These are phyloP conservation scores for Cyanistes caeruleus DNA, from an alignment of 2,113 vertebrate species.

Conservation along the genomic window DNA sequence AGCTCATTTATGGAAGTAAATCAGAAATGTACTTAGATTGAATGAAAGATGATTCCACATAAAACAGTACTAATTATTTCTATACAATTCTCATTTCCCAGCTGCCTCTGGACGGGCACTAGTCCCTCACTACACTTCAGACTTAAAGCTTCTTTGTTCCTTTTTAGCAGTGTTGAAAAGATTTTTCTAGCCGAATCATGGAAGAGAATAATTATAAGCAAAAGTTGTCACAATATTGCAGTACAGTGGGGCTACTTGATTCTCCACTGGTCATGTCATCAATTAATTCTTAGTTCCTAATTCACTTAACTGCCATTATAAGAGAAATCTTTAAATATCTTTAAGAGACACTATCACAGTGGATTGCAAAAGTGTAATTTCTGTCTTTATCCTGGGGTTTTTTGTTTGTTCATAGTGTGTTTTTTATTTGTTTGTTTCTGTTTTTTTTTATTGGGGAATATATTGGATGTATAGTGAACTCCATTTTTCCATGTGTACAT, in stretches of 20 bases:
- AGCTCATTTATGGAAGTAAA: neutral
- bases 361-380: neutral
- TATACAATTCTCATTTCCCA: neutral
- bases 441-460: neutral
- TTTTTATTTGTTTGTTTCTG: neutral
- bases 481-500: conserved; percentile 4
- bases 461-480: conserved; percentile 4
- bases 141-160: neutral
- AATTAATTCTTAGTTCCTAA: neutral
- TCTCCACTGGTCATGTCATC: neutral
- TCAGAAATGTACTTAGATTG: neutral
- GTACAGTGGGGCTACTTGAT: neutral
- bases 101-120: neutral
- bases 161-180: neutral
- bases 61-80: neutral
- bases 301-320: neutral
- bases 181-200: neutral
- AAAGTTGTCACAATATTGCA: neutral
- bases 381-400: neutral
- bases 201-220: neutral
- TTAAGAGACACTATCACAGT: neutral
- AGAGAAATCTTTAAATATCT: neutral
- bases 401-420: neutral
- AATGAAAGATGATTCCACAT: neutral
- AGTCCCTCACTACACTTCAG: neutral